Base-by-base conservation (phyloP, 2,797 vertebrate genomes). In the Nothura maculosa region DNA sequence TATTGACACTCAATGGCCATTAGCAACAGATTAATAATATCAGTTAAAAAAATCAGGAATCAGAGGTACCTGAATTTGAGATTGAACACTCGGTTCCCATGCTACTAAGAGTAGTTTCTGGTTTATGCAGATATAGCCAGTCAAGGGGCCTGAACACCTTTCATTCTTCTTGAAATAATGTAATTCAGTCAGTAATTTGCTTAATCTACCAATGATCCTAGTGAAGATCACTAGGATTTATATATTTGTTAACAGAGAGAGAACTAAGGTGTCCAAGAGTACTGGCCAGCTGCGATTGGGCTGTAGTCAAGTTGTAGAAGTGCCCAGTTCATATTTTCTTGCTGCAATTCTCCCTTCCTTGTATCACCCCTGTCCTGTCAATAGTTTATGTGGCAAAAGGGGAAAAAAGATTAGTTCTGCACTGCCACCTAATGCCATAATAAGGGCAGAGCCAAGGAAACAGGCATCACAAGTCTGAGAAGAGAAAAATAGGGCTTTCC, bases 401-500 rank as follows among this genome's bases (percentile, higher is more conserved):
- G 62, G 48, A 92, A 48, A 50, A 4, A 0, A 66, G 19, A 58
- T 85, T 95, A 72, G 92, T 96, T 96, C 76, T 86, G 63, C 79
- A 92, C 91, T 73, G 48, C 96, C 96, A 96, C 72, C 97, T 97
- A 89, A 85, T 87, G 96, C 93, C 72, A 48, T 27, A 57, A 8
- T 57, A 62, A 55, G 36, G 61, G 55, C 57, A 91, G 22, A 88
- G 73, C 45, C 17, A 6, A 48, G 69, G 25, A 81, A 89, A 60
- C 43, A 18, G 42, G 10, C 87, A 91, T 80, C 11, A 4, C 68
- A 38, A 12, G 34, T 66, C 32, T 70, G 28, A 24, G 22, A 67
- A 36, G 40, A 68, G 7, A 54, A 72, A 80, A 88, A 54, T 7
- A 2, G 42, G 21, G 18, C 36, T 81, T 85, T 93, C 66, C 68